These are phyloP conservation scores for Mongoloraphidia duomilia DNA, from an alignment of 2,888 invertebrate genomes.

Conservation along the genomic window DNA sequence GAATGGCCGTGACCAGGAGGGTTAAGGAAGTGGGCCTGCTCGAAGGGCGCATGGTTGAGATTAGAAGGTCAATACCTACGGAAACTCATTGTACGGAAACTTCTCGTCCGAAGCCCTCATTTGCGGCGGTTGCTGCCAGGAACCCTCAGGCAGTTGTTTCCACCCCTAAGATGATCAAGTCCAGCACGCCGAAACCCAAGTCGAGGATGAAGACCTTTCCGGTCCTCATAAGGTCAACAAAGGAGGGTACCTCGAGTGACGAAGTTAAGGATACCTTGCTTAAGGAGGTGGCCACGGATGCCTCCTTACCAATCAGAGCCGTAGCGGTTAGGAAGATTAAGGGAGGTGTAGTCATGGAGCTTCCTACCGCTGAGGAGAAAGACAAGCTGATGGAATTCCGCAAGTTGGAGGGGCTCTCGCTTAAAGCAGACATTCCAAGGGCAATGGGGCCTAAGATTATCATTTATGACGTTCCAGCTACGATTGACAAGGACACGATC, in stretches of 20 bases:
- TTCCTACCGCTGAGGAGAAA: neutral
- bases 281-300: neutral
- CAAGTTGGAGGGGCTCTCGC: neutral
- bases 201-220: too few species aligned
- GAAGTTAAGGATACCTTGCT: neutral
- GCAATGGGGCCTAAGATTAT: neutral
- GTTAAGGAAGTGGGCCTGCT: neutral
- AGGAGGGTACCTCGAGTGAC: neutral
- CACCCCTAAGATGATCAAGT: neutral
- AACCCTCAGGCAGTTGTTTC: neutral
- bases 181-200: neutral
- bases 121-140: neutral
- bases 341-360: neutral
- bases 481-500: neutral
- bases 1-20: neutral
- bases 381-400: neutral
- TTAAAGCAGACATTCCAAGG: neutral
- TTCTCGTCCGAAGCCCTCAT: conserved; percentile 1
- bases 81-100: neutral
- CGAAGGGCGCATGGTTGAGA: neutral
- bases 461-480: neutral
- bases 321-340: neutral
- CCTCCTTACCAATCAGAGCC: too few species aligned
- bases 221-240: too few species aligned
- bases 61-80: neutral